Evolutionary conservation across 2,113 vertebrate genomes (phyloP).

Genomic region (Sinocyclocheilus anshuiensis): DNA sequence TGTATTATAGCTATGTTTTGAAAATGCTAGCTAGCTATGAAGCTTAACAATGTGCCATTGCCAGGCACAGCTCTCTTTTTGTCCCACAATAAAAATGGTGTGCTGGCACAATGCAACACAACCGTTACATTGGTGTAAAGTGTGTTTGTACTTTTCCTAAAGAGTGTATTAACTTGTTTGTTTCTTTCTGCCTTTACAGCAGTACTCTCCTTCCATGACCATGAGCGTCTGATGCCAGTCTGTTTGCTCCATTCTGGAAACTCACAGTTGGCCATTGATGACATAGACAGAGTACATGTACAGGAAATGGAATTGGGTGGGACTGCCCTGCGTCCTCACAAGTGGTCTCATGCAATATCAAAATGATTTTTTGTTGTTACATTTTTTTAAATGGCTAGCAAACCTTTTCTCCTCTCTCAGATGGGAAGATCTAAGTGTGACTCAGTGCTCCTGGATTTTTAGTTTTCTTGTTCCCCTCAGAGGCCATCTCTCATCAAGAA

Average conservation of each 20-base stretch:
- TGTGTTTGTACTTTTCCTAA: too few species aligned
- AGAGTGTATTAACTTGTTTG: not conserved
- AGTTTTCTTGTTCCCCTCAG: slow-evolving; percentile 9
- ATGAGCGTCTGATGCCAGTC: slow-evolving; percentile 94
- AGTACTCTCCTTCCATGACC: slow-evolving; percentile 99
- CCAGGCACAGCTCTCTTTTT: too few species aligned
- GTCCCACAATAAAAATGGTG: not conserved
- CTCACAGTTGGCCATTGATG: slow-evolving; percentile 81
- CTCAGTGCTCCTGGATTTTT: slow-evolving; percentile 36
- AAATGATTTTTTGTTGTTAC: slow-evolving; percentile 48
- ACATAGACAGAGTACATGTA: slow-evolving; percentile 81
- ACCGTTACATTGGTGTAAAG: not conserved
- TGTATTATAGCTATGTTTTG: too few species aligned
- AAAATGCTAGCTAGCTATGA: too few species aligned
- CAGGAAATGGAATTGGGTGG: slow-evolving; percentile 70
- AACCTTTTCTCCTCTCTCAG: slow-evolving; percentile 19
- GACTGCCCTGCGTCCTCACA: slow-evolving; percentile 62
- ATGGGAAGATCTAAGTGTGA: slow-evolving; percentile 54
- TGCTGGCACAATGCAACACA: not conserved
- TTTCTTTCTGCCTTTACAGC: slow-evolving; percentile 65
- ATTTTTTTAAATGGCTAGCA: slow-evolving; percentile 75
- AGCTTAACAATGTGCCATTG: too few species aligned
- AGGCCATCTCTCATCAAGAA: slow-evolving; percentile 50
- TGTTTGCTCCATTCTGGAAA: slow-evolving; percentile 75
- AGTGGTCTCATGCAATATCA: slow-evolving; percentile 88